phyloP scores from a whole-genome alignment of 2,113 vertebrate genomes.

The Cottus gobio region DNA sequence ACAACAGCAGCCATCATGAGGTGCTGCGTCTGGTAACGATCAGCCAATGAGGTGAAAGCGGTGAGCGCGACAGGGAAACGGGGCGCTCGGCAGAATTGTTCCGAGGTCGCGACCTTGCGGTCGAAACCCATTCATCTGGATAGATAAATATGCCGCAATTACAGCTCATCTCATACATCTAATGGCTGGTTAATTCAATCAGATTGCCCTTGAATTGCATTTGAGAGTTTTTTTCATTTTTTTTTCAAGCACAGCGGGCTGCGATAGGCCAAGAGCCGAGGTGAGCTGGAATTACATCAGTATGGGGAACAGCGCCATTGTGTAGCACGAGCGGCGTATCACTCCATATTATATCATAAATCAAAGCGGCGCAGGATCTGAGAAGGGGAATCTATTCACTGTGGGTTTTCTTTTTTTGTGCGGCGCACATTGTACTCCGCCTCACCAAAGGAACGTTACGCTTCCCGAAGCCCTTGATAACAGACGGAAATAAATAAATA shows the following conservation, averaged over 20 bases:
- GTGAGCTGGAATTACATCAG: conserved; percentile 60
- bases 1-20: not conserved
- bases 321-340: conserved; percentile 52
- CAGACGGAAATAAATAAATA: conserved; percentile 72
- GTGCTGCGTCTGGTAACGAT: conserved; percentile 12
- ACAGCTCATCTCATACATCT: conserved; percentile 71
- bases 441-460: conserved; percentile 61
- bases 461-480: conserved; percentile 65
- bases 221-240: conserved; percentile 49
- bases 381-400: conserved; percentile 69
- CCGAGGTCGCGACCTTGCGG: conserved; percentile 48
- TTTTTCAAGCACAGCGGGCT: conserved; percentile 47
- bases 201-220: conserved; percentile 65
- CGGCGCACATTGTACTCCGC: conserved; percentile 53
- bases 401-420: conserved; percentile 42
- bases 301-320: conserved; percentile 37
- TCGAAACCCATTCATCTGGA: conserved; percentile 66
- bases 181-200: conserved; percentile 77
- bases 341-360: conserved; percentile 65
- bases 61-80: conserved; percentile 6
- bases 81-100: not conserved
- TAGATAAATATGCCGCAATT: conserved; percentile 71
- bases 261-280: conserved; percentile 45
- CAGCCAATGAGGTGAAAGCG: conserved; percentile 32
- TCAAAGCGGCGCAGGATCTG: conserved; percentile 66